phyloP scores from a whole-genome alignment of 2,888 invertebrate species.

The Falcaria lacertinaria region DNA sequence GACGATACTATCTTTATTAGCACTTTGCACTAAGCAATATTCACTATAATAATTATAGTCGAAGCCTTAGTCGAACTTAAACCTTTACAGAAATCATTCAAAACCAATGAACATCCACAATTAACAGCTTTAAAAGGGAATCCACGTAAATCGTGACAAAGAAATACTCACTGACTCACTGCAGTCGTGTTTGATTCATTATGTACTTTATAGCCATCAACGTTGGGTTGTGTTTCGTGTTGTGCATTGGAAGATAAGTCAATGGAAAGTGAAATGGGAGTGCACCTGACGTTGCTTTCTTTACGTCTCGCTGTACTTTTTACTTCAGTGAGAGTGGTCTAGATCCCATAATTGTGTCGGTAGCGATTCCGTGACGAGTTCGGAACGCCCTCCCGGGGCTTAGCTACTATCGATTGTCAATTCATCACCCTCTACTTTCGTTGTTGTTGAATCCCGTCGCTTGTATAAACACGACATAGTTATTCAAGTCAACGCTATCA shows the following conservation, averaged over 20 bases:
- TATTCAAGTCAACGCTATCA: too few species aligned
- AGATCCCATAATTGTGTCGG: conserved; percentile 74
- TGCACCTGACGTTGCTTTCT: conserved; percentile 78
- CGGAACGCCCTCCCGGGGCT: conserved; percentile 41
- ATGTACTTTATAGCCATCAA: conserved; percentile 22
- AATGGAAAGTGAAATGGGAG: conserved; percentile 77
- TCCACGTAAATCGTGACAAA: conserved; percentile 72
- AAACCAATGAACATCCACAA: conserved; percentile 59
- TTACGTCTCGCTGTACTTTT: conserved; percentile 72
- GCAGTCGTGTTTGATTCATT: conserved; percentile 16
- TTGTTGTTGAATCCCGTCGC: conserved; percentile 9
- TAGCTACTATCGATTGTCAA: conserved; percentile 29
- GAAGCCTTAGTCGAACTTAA: conserved; percentile 13
- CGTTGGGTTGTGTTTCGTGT: conserved; percentile 41
- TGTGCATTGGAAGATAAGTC: conserved; percentile 50
- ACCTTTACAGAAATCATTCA: conserved; percentile 47
- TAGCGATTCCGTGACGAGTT: conserved; percentile 64
- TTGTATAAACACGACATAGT: too few species aligned
- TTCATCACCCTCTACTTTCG: conserved; percentile 25
- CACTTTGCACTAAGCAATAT: not conserved
- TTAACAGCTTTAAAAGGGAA: conserved; percentile 69
- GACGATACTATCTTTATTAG: not conserved
- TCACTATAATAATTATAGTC: not conserved
- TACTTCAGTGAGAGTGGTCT: conserved; percentile 78
- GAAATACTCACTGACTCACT: conserved; percentile 50